phyloP scores from a whole-genome alignment of 2,797 vertebrate genomes.

The Microctenopoma stevenorrisi region DNA sequence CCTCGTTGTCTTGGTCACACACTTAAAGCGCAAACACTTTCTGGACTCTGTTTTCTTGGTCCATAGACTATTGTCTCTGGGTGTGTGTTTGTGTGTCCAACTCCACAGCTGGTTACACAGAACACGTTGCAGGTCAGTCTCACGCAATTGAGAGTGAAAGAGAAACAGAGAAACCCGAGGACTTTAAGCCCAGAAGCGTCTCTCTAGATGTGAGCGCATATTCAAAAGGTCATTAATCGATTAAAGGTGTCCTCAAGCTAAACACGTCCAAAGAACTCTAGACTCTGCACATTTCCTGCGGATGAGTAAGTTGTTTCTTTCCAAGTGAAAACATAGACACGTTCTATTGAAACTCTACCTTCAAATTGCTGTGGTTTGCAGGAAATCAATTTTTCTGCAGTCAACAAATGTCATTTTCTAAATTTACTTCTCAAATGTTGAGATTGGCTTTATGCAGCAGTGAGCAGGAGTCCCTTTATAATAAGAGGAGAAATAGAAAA shows the following conservation, averaged over 20 bases:
- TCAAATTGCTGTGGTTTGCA: slow-evolving; percentile 4
- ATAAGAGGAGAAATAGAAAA: slow-evolving; percentile 28
- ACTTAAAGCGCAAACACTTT: slow-evolving; percentile 55
- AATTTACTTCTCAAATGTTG: background rate
- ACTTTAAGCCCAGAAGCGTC: slow-evolving; percentile 19
- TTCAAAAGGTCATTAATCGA: background rate
- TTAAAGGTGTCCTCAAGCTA: background rate
- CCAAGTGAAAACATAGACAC: background rate
- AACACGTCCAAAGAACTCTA: background rate
- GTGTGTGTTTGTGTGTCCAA: slow-evolving; percentile 55
- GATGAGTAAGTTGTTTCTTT: background rate
- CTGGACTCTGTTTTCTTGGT: slow-evolving; percentile 53
- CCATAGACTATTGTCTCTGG: slow-evolving; percentile 62
- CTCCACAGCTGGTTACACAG: slow-evolving; percentile 69
- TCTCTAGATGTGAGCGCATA: slow-evolving; percentile 4
- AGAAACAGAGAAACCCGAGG: slow-evolving; percentile 17
- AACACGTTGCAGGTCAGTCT: slow-evolving; percentile 4
- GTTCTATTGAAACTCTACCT: slow-evolving; percentile 1
- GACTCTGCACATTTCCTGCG: background rate
- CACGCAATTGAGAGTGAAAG: slow-evolving; percentile 24
- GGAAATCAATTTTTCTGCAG: slow-evolving; percentile 21
- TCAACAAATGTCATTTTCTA: slow-evolving; percentile 8
- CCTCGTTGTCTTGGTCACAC: slow-evolving; percentile 60
- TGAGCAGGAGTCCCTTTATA: slow-evolving; percentile 24
- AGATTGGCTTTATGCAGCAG: background rate